Evolutionary conservation across 92 coral and sea anemone genomes (phyloP).

Genomic region (Blastomussa wellsi): DNA sequence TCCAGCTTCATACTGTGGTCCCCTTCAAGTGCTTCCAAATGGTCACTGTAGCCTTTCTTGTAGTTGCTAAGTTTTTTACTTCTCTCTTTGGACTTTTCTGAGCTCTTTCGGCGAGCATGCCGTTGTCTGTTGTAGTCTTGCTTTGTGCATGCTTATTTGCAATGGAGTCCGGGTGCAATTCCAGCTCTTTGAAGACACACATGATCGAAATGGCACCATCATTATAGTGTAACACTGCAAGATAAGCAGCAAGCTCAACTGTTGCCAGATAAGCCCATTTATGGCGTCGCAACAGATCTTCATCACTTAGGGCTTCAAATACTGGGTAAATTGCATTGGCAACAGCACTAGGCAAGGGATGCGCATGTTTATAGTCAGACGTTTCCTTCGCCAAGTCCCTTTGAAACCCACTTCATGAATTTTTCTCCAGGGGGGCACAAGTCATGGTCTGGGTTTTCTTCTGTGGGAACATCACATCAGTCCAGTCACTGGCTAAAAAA

Average conservation of each 20-base stretch:
- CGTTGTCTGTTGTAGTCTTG: neutral
- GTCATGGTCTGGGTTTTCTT: neutral
- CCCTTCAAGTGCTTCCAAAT: no score
- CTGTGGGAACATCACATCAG: no score
- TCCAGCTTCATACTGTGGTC: constrained; percentile 47
- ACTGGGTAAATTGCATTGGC: constrained; percentile 8
- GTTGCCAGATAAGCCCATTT: constrained; percentile 51
- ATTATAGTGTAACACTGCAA: constrained; percentile 29
- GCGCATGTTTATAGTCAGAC: constrained; percentile 15
- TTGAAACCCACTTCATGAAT: constrained; percentile 6
- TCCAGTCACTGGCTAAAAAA: no score
- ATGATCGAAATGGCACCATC: constrained; percentile 11
- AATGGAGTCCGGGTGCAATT: neutral
- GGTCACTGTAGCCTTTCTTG: no score
- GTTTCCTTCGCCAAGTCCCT: constrained; percentile 40
- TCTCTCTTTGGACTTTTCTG: neutral
- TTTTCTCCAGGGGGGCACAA: no score
- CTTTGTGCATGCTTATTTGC: neutral
- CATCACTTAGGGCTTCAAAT: constrained; percentile 17
- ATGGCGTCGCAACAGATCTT: constrained; percentile 1
- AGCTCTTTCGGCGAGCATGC: constrained; percentile 9
- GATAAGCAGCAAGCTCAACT: constrained; percentile 29
- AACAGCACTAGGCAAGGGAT: constrained; percentile 31
- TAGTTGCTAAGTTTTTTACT: no score
- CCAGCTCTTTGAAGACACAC: constrained; percentile 1